Base-by-base conservation (phyloP, 2,113 vertebrate genomes). In the Oenanthe melanoleuca region DNA sequence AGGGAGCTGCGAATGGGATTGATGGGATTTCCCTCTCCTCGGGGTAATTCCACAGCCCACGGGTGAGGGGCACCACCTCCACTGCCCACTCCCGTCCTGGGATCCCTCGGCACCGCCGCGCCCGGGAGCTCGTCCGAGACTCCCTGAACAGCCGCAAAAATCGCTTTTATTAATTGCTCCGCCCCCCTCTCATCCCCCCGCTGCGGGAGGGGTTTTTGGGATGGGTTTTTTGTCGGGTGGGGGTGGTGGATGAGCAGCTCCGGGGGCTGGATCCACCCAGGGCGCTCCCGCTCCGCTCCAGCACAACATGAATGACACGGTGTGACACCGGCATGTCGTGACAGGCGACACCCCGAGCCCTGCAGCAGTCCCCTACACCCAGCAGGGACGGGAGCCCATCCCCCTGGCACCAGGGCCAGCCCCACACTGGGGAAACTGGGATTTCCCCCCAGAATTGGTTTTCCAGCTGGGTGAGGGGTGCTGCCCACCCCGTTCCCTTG, bases 281-380 rank as follows among this genome's bases (percentile, higher is more conserved):
- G 1, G 0, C 31, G 13, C 9, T 4, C 56, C 49, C 0, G 0
- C 66, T 70, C 18, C 1, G 0, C 55, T 49, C 1, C 0, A 1
- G 3, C 2, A 0, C 31, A 1, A 26, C 38, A 1, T 10, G 3
- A 8, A 15, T 1, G 59, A 33, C 56, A 3, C 8, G 38, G 3
- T 0, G 50, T 17, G 84, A 23, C 86, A 25, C 24, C 0, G 29
- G 37, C 33, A 22, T 52, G 77, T 42, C 0, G 0, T 0, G 3
- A 34, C 1, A 0, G 40, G 85, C 23, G 72, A 56, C 63, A 28
- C 9, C 47, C 33, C 60, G 5, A 61, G 4, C 25, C 78, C 64
- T 8, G n/a, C 56, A 21, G 53, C 3, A 0, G 6, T 5, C 7
- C 45, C 28, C 40, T 3, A 1, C 40, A 12, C 6, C 77, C 44